Conservation (phyloP, 2,888 invertebrate genomes). For the Eupithecia subfuscata region DNA sequence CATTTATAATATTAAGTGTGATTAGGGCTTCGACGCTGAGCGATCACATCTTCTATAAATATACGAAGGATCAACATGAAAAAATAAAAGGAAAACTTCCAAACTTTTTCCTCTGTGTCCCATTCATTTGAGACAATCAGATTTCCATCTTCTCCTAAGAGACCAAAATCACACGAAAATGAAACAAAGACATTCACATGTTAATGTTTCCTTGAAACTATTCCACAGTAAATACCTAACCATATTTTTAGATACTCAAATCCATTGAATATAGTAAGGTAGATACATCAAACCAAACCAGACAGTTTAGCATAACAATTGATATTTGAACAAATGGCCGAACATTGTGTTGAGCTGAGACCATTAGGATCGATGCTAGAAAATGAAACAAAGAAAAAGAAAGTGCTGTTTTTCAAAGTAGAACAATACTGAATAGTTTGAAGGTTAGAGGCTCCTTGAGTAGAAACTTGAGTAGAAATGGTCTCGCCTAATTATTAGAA, state of each 20-base stretch:
- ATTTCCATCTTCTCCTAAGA: neutral
- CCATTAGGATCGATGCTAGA: conserved; percentile 26
- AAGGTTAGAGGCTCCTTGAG: conserved; percentile 6
- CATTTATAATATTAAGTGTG: too few species aligned
- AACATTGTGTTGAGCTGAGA: conserved; percentile 21
- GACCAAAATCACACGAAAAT: conserved; percentile 11
- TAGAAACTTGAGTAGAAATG: conserved; percentile 20
- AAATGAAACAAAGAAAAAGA: conserved; percentile 50
- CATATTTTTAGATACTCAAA: neutral
- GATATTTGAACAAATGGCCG: conserved; percentile 26
- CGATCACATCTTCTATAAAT: neutral
- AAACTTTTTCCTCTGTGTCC: neutral
- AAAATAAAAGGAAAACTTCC: neutral
- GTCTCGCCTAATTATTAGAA: conserved; percentile 6
- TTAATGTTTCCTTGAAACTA: conserved; percentile 11
- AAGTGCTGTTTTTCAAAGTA: conserved; percentile 51
- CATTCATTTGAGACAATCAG: neutral
- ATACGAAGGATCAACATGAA: neutral
- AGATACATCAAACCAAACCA: conserved; percentile 1
- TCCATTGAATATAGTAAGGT: neutral
- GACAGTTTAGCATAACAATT: conserved; percentile 40
- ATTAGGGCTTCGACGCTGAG: neutral
- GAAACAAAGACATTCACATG: conserved; percentile 11
- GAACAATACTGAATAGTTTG: conserved; percentile 42
- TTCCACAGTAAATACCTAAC: neutral